A percentile compares a stretch with the other conserved stretches of the same genome.
Conservation (phyloP, 2,797 vertebrate genomes). For the Coreius guichenoti region DNA sequence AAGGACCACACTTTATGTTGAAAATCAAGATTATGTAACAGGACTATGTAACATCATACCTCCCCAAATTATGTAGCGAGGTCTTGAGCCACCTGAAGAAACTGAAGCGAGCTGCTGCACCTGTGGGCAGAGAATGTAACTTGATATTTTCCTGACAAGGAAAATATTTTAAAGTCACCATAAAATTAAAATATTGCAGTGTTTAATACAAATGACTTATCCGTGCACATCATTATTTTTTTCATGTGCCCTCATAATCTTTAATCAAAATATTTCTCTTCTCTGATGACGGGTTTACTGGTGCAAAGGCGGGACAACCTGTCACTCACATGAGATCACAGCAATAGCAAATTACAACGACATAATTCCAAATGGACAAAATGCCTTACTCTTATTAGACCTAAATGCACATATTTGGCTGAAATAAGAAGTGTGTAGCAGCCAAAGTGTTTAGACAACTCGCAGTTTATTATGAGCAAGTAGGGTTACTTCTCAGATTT, state of each 20-base stretch:
- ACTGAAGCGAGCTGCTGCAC: constrained; percentile 89
- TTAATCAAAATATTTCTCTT: background rate
- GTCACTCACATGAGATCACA: background rate
- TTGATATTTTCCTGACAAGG: background rate
- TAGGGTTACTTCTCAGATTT: constrained; percentile 12
- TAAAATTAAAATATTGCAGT: background rate
- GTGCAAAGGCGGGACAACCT: background rate
- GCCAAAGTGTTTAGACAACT: background rate
- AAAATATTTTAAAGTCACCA: background rate
- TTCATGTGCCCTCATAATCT: background rate
- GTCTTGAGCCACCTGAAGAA: constrained; percentile 89
- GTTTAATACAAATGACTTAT: background rate
- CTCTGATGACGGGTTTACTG: background rate
- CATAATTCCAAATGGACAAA: background rate
- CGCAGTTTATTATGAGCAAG: background rate
- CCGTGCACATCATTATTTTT: background rate
- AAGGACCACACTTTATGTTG: background rate
- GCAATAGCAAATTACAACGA: background rate
- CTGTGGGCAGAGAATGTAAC: constrained; percentile 72
- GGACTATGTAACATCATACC: constrained; percentile 72
- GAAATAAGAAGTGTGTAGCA: background rate
- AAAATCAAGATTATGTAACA: background rate
- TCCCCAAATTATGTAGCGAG: constrained; percentile 77
- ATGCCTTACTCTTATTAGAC: background rate
- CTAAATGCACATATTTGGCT: background rate